phyloP scores from a whole-genome alignment of 2,888 invertebrate genomes.

The Mellilla xanthometata region DNA sequence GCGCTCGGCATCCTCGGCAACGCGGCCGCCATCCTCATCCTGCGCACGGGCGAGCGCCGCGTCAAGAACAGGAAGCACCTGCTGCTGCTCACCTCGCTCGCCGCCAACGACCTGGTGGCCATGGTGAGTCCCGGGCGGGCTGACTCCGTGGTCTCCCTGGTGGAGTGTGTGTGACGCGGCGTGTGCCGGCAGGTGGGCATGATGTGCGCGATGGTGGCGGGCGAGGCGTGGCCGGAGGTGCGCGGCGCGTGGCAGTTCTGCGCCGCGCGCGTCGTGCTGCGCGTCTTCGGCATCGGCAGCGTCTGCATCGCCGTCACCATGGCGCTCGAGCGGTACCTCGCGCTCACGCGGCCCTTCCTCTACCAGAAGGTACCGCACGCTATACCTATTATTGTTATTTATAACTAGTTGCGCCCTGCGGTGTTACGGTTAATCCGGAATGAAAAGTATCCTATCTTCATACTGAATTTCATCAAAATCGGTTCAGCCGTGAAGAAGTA shows the following conservation, averaged over 20 bases:
- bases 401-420: no score
- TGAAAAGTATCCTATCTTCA: no score
- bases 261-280: conserved; percentile 86
- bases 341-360: conserved; percentile 92
- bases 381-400: neutral
- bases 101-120: conserved; percentile 90
- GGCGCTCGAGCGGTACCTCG: conserved; percentile 94
- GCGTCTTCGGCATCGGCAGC: conserved; percentile 93
- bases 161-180: neutral
- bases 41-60: conserved; percentile 87
- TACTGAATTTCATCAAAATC: no score
- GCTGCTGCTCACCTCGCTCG: conserved; percentile 89
- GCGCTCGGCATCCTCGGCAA: conserved; percentile 88
- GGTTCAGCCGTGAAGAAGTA: no score
- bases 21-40: conserved; percentile 87
- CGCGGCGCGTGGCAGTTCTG: conserved; percentile 80
- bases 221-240: conserved; percentile 61
- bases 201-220: conserved; percentile 86
- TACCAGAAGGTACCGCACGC: conserved; percentile 90
- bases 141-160: no score
- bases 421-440: no score
- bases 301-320: conserved; percentile 94
- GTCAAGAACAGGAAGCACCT: conserved; percentile 91
- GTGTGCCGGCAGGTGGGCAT: conserved; percentile 84
- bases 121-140: conserved; percentile 62